phyloP scores from a whole-genome alignment of 1,140 invertebrate species.

The Contarinia nasturtii region DNA sequence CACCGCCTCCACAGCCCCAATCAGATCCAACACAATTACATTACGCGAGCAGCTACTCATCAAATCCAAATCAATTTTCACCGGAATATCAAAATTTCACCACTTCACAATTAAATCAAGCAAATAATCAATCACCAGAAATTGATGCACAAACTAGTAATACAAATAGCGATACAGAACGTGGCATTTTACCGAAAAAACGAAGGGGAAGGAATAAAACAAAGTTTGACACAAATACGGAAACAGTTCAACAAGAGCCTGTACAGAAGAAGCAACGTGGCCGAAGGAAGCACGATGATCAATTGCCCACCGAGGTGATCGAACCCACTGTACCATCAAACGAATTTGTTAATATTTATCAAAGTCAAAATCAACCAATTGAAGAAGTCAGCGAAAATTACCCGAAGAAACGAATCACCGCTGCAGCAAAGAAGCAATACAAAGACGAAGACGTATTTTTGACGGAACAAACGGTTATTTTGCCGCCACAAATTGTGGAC shows the following conservation, averaged over 20 bases:
- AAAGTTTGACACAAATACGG: too few relatives aligned
- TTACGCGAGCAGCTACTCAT: constrained; percentile 6
- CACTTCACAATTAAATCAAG: background rate
- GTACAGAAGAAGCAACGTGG: too few relatives aligned
- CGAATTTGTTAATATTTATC: too few relatives aligned
- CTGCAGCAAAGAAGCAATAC: too few relatives aligned
- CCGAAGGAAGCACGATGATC: constrained; percentile 2
- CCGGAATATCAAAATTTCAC: background rate
- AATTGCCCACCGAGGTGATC: constrained; percentile 2
- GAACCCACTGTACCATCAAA: too few relatives aligned
- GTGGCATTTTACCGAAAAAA: constrained; percentile 15
- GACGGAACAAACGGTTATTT: too few relatives aligned
- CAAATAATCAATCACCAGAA: background rate
- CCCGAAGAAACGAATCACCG: too few relatives aligned
- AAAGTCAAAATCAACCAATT: constrained; percentile 5
- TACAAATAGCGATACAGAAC: constrained; percentile 10
- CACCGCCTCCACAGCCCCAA: constrained; percentile 14
- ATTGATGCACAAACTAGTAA: background rate
- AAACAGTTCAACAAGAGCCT: too few relatives aligned
- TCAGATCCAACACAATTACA: constrained; percentile 2
- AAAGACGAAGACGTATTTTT: too few relatives aligned
- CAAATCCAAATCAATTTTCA: background rate
- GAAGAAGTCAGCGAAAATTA: constrained; percentile 1
- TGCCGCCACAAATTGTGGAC: too few relatives aligned
- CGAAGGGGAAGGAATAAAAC: background rate